Evolutionary conservation across 2,888 invertebrate genomes (phyloP), one percentile per base, ranked within the genome.

Genomic region (Dinocampus coccinellae): DNA sequence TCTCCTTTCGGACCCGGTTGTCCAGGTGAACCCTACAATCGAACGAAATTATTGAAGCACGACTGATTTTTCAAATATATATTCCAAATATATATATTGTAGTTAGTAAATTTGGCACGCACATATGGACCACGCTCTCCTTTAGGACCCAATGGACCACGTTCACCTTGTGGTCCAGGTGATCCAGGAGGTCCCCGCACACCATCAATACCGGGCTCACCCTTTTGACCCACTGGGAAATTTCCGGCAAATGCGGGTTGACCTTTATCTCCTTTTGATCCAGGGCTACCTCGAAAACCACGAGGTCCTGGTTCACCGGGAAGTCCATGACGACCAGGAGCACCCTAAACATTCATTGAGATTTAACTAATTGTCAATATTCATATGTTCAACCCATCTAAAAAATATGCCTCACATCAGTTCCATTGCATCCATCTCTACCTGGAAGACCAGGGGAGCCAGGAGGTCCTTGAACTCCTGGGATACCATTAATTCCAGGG

Each of bases 361-460:
- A 26, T n/a, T 58, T 20, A 24, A n/a, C 34, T 57, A 57, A 3
- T 57, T n/a, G n/a, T 33, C 34, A 47, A 4, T n/a, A 24, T 3
- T 24, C 2, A 10, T 65, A 36, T 36, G n/a, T 36, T 3, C 7
- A 3, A 10, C 20, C 11, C 6, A 1, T 6, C n/a, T 7, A 24
- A 3, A 55, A 26, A 69, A 69, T 77, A 29, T 29, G 29, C 89
- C 92, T 91, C 90, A 96, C 96, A 88, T 97, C 97, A 67, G 97
- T 96, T 82, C 98, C 98, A 83, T 98, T 98, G 85, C 98, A 99
- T 10, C 98, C 99, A 85, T 98, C 97, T 81, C 94, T 89, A 65
- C 98, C 98, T 52, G 95, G 93, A 55, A 91, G 89, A 79, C 97
- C 97, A n/a, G 94, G 90, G 0, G 90, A 82, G 63, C 97, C 91